Evolutionary conservation across 2,888 invertebrate species (phyloP).

Genomic region (Hanleya hanleyi): DNA sequence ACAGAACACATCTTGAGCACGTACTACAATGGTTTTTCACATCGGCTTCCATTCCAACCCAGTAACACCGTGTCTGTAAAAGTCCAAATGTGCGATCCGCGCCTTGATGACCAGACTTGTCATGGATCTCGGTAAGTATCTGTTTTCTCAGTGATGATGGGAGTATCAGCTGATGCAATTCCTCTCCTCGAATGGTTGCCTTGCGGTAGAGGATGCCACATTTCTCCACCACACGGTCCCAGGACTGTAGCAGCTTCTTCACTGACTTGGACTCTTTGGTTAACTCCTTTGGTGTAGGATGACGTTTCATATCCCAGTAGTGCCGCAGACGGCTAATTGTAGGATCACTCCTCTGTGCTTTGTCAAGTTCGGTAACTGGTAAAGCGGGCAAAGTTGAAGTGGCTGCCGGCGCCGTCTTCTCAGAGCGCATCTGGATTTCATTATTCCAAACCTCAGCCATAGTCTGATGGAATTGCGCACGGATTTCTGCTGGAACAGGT

Average conservation of each 20-base stretch:
- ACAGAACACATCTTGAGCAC: constrained; percentile 20
- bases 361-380: neutral
- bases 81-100: constrained; percentile 14
- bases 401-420: neutral
- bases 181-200: neutral
- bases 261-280: neutral
- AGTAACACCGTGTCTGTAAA: constrained; percentile 17
- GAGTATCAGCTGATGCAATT: neutral
- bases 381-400: neutral
- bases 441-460: neutral
- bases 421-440: neutral
- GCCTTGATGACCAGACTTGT: constrained; percentile 16
- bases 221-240: neutral
- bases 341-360: neutral
- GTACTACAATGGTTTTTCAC: constrained; percentile 4
- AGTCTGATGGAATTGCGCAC: neutral
- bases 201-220: constrained; percentile 6
- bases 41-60: constrained; percentile 20
- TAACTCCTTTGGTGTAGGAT: neutral
- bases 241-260: neutral
- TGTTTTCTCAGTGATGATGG: neutral
- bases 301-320: neutral
- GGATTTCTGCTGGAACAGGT: neutral
- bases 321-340: neutral
- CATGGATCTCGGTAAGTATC: constrained; percentile 5